Percentiles rank a stretch among this genome's conserved stretches.
phyloP scores from a whole-genome alignment of 2,888 invertebrate genomes.

The Masnerella sp. region DNA sequence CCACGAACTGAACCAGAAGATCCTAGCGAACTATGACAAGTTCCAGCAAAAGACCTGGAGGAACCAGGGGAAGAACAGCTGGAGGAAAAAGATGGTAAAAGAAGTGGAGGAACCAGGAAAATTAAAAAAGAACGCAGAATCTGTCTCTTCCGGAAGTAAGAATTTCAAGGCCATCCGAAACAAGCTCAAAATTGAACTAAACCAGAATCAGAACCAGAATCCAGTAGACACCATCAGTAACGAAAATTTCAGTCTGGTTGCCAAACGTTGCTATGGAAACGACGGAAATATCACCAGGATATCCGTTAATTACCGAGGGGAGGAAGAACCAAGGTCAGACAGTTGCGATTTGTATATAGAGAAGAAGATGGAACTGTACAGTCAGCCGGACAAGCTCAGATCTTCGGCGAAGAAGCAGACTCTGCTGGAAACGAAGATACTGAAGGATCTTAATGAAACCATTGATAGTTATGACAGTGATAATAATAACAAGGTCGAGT shows the following conservation, averaged over 20 bases:
- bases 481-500: slow-evolving; percentile 40
- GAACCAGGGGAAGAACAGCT: slow-evolving; percentile 46
- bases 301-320: slow-evolving; percentile 46
- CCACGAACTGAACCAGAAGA: slow-evolving; percentile 74
- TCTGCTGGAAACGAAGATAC: slow-evolving; percentile 65
- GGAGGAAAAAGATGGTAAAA: slow-evolving; percentile 9
- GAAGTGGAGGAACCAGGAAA: slow-evolving; percentile 43
- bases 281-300: slow-evolving; percentile 49
- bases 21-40: slow-evolving; percentile 72
- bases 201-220: neutral
- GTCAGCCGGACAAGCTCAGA: slow-evolving; percentile 29
- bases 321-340: slow-evolving; percentile 40
- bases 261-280: slow-evolving; percentile 63
- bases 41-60: slow-evolving; percentile 71
- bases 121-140: slow-evolving; percentile 60
- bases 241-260: slow-evolving; percentile 69
- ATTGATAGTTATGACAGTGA: slow-evolving; percentile 72
- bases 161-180: slow-evolving; percentile 19
- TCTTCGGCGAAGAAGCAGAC: slow-evolving; percentile 27
- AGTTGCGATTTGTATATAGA: slow-evolving; percentile 51
- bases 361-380: slow-evolving; percentile 45
- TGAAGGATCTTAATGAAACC: slow-evolving; percentile 72
- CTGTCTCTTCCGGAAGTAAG: slow-evolving; percentile 56
- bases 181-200: slow-evolving; percentile 26
- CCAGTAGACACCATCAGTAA: too few species aligned